phyloP scores from a whole-genome alignment of 1,140 invertebrate genomes.

The Trissolcus basalis region DNA sequence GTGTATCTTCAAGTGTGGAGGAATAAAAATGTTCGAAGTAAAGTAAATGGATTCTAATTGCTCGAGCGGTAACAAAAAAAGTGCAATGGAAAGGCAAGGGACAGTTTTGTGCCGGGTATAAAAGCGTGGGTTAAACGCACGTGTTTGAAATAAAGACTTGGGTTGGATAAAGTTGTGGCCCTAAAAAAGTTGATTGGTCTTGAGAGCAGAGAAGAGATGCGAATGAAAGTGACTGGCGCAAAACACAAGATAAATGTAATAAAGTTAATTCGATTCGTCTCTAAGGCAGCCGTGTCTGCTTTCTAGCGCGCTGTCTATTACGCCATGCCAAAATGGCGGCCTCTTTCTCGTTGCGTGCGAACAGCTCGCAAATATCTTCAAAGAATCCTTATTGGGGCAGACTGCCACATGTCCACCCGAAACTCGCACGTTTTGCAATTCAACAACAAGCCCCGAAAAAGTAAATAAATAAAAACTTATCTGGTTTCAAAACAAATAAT shows the following conservation, averaged over 20 bases:
- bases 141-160: constrained; percentile 27
- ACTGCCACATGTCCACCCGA: not conserved
- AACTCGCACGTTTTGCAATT: not conserved
- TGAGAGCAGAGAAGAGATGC: constrained; percentile 39
- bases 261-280: constrained; percentile 74
- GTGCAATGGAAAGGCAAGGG: too few species aligned
- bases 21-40: too few species aligned
- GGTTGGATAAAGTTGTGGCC: constrained; percentile 21
- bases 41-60: too few species aligned
- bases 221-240: constrained; percentile 65
- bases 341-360: constrained; percentile 52
- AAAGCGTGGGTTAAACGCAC: constrained; percentile 42
- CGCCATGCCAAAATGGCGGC: constrained; percentile 62
- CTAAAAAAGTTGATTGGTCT: constrained; percentile 53
- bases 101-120: too few species aligned
- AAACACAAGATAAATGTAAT: constrained; percentile 73
- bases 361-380: constrained; percentile 40
- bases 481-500: too few species aligned
- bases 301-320: constrained; percentile 71
- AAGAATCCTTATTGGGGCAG: constrained; percentile 31
- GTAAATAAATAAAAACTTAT: too few species aligned
- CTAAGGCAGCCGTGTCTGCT: constrained; percentile 64
- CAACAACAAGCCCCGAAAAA: too few species aligned
- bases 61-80: too few species aligned
- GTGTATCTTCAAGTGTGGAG: too few species aligned